Conservation (phyloP, 2,888 invertebrate genomes). For the Bruchidius siliquastri region DNA sequence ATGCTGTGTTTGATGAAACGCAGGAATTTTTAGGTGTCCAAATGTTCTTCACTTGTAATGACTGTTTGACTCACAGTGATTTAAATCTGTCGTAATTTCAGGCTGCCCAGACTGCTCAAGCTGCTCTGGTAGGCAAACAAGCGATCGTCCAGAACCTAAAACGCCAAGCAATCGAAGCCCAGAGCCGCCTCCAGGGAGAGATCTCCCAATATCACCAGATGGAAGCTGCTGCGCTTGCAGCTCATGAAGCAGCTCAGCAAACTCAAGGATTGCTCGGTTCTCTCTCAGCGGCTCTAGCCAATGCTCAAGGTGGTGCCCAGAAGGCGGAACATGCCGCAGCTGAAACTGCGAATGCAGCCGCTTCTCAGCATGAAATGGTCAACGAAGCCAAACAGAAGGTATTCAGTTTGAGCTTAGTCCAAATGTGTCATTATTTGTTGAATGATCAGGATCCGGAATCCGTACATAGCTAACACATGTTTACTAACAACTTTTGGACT, state of each 20-base stretch:
- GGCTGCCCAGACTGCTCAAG: constrained; percentile 58
- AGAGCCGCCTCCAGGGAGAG: constrained; percentile 61
- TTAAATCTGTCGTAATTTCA: constrained; percentile 36
- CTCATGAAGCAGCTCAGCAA: constrained; percentile 64
- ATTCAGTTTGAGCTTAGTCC: no score
- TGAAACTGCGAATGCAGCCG: constrained; percentile 24
- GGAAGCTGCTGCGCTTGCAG: constrained; percentile 61
- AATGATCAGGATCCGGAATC: no score
- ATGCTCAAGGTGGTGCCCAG: constrained; percentile 27
- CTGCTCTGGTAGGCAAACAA: constrained; percentile 60
- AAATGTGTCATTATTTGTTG: no score
- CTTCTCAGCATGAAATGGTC: constrained; percentile 26
- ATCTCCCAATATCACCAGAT: constrained; percentile 65
- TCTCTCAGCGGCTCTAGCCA: constrained; percentile 61
- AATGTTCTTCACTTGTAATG: no score
- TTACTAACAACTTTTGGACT: no score
- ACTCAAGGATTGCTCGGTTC: constrained; percentile 62
- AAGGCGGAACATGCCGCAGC: constrained; percentile 22
- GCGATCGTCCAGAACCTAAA: constrained; percentile 51
- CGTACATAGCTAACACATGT: no score
- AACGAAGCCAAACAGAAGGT: constrained; percentile 59
- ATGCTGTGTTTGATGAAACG: no score
- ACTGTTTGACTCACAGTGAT: no score
- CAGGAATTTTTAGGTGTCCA: no score
- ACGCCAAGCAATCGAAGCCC: constrained; percentile 64